phyloP scores from a whole-genome alignment of 2,113 vertebrate species.

The Mus pahari region DNA sequence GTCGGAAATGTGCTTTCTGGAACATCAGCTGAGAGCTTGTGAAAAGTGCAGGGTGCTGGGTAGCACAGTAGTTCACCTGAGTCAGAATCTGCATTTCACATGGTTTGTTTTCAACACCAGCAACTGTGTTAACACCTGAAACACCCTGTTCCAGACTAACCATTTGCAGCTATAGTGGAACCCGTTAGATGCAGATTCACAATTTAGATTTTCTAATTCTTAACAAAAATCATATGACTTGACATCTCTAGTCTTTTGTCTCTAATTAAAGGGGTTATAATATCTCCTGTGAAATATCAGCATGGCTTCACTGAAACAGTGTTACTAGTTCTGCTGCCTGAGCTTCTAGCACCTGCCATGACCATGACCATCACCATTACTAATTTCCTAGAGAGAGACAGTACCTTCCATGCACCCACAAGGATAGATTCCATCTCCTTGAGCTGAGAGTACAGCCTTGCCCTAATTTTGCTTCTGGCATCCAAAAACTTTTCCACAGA shows the following conservation, averaged over 20 bases:
- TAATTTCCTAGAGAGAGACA: not conserved
- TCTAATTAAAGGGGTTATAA: not conserved
- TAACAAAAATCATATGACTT: conserved; percentile 23
- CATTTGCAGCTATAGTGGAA: not conserved
- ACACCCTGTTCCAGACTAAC: not conserved
- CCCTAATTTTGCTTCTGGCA: conserved; percentile 61
- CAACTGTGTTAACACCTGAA: not conserved
- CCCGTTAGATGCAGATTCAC: not conserved
- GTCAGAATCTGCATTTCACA: conserved; percentile 1
- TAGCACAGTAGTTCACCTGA: not conserved
- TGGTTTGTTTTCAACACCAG: not conserved
- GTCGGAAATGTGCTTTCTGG: not conserved
- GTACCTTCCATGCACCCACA: not conserved
- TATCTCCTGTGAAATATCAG: not conserved
- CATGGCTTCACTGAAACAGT: not conserved
- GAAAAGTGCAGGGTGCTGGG: not conserved
- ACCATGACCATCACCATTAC: not conserved
- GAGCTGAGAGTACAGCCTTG: not conserved
- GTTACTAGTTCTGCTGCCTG: not conserved
- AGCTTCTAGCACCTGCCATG: not conserved
- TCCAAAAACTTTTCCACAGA: conserved; percentile 74
- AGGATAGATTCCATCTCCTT: conserved; percentile 33
- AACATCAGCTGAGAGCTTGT: not conserved
- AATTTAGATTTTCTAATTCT: not conserved
- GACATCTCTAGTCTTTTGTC: not conserved